These are phyloP conservation scores for Centroberyx gerrardi DNA, from an alignment of 2,797 vertebrate genomes.

Conservation along the genomic window DNA sequence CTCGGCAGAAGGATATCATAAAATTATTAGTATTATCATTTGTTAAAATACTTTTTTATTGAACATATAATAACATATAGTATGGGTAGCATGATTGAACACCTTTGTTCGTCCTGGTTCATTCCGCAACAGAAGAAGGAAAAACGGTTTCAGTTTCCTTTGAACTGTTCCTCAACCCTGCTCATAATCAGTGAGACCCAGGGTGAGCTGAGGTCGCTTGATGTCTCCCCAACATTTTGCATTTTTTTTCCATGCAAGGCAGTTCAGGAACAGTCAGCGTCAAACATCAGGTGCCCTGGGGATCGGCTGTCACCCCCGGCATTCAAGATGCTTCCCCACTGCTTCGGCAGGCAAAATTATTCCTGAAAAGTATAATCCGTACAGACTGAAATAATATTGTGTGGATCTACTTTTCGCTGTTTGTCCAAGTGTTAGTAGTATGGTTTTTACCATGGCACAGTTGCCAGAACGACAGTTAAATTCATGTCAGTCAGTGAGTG, in stretches of 20 bases:
- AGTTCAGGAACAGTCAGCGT: constrained; percentile 62
- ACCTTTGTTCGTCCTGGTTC: neutral
- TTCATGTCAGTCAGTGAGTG: neutral
- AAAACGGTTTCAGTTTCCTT: constrained; percentile 19
- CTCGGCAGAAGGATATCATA: too few species aligned
- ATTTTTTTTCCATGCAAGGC: constrained; percentile 47
- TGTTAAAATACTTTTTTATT: too few species aligned
- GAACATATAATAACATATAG: neutral
- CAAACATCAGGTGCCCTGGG: constrained; percentile 60
- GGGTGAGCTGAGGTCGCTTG: constrained; percentile 39
- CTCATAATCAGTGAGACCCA: constrained; percentile 7
- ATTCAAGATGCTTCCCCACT: constrained; percentile 36
- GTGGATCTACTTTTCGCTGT: constrained; percentile 13
- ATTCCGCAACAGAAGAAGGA: neutral
- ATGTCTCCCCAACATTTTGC: constrained; percentile 50
- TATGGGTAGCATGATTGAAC: neutral
- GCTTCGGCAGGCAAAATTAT: constrained; percentile 51
- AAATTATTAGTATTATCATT: too few species aligned
- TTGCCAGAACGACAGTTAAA: neutral
- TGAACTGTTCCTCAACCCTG: constrained; percentile 3
- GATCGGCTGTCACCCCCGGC: constrained; percentile 72
- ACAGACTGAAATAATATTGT: constrained; percentile 58
- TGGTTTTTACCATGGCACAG: too few species aligned
- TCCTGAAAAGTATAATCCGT: constrained; percentile 56
- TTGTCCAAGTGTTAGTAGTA: neutral